Conservation (phyloP, 2,888 invertebrate genomes). For the Synanthedon formicaeformis region DNA sequence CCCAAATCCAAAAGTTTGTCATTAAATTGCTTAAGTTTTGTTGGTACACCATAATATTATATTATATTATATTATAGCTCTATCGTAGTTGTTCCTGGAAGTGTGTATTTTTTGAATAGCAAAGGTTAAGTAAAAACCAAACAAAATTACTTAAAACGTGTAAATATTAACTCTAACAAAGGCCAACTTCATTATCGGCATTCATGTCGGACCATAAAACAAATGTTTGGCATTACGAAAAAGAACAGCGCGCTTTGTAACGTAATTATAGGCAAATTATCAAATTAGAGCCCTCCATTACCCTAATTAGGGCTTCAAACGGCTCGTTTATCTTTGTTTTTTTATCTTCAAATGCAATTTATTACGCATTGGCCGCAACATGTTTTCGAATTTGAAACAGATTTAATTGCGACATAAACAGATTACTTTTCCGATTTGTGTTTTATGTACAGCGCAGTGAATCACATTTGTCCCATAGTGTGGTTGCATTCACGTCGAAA, state of each 20-base stretch:
- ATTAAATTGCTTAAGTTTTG: no score
- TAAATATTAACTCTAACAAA: neutral
- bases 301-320: conserved; percentile 18
- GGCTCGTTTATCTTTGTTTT: conserved; percentile 15
- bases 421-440: neutral
- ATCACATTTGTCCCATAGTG: conserved; percentile 9
- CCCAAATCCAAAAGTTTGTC: no score
- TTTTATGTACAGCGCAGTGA: neutral
- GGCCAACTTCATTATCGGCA: neutral
- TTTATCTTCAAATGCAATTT: conserved; percentile 17
- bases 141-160: neutral
- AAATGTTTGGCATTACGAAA: conserved; percentile 1
- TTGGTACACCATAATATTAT: no score
- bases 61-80: no score
- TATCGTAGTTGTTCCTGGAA: no score
- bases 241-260: conserved; percentile 10
- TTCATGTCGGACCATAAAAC: neutral
- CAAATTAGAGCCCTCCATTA: conserved; percentile 25
- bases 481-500: conserved; percentile 18
- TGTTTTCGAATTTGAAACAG: conserved; percentile 19
- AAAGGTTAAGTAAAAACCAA: neutral
- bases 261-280: conserved; percentile 24
- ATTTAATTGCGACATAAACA: conserved; percentile 3
- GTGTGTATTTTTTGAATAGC: no score
- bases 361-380: conserved; percentile 13